These are phyloP conservation scores for Percopsis omiscomaycus DNA, from an alignment of 2,797 vertebrate species.

Conservation along the genomic window DNA sequence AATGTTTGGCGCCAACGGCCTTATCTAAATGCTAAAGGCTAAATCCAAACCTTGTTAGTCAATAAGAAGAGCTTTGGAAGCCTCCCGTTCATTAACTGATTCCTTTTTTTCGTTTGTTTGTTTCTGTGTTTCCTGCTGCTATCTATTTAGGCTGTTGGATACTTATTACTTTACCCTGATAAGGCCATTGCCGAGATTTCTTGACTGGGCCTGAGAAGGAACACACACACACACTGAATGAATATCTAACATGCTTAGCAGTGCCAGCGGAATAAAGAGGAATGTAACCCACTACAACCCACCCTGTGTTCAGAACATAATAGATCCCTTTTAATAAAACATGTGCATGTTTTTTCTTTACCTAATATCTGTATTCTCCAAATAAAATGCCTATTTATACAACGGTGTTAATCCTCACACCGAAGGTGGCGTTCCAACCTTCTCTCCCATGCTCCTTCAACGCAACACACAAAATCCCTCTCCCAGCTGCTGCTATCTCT, in stretches of 20 bases:
- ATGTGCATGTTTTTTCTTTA: not conserved
- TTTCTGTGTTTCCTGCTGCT: constrained; percentile 56
- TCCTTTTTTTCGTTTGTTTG: constrained; percentile 47
- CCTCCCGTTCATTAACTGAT: constrained; percentile 70
- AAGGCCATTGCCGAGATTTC: constrained; percentile 48
- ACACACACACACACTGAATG: constrained; percentile 7
- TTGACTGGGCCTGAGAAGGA: constrained; percentile 27
- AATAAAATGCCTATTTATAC: not conserved
- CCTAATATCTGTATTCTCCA: not conserved
- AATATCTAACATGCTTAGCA: constrained; percentile 8
- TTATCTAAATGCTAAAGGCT: constrained; percentile 46
- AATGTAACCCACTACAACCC: not conserved
- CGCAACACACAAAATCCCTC: constrained; percentile 25
- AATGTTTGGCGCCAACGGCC: not conserved
- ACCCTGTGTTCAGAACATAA: no score
- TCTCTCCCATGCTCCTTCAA: constrained; percentile 5
- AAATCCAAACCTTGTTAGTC: constrained; percentile 57
- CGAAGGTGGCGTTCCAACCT: not conserved
- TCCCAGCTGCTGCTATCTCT: constrained; percentile 72
- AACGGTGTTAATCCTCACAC: constrained; percentile 17
- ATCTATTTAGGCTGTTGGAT: constrained; percentile 67
- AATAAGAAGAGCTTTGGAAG: constrained; percentile 69
- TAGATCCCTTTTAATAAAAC: not conserved
- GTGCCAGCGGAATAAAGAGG: not conserved
- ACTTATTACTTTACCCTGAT: constrained; percentile 67